Evolutionary conservation across 2,797 vertebrate species (phyloP), one percentile per base, ranked within the genome.

Genomic region (Chaetodon trifasciatus): DNA sequence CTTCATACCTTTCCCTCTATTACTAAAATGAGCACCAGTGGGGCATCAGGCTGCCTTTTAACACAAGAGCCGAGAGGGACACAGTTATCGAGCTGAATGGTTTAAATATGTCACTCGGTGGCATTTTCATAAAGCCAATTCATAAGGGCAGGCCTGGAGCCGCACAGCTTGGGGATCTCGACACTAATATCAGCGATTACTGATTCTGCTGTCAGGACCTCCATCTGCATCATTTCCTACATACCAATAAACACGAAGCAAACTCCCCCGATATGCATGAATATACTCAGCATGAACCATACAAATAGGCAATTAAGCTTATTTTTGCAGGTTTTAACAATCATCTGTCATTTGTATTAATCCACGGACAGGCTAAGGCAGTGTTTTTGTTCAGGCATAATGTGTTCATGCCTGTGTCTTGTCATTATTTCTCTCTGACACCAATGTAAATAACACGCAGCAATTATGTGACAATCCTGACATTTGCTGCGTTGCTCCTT

Each of bases 71-170:
- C 65, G 19, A 78, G 57, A 80, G 85, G 81, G 81, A 88, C 44
- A 32, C 86, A 71, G 87, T 78, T 88, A 88, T 88, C 75, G 76
- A 71, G 84, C 72, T 75, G 74, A 89, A 78, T 75, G 65, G 78
- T 84, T 92, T 85, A 89, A 89, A 90, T 87, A 86, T 90, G 78
- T 87, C 69, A 79, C 90, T 79, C 58, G 2, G 66, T 85, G 87
- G 79, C 86, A 84, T 90, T 91, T 91, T 88, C 86, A 88, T 85
- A 23, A 86, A 90, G 87, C 70, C 61, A 83, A 89, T 89, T 91
- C 79, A 84, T 83, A 77, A 85, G 84, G 74, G 23, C 61, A 69
- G 71, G 47, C 71, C 60, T 0, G 8, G 55, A 86, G 74, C 80
- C 81, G 65, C 58, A 61, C 35, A 74, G 81, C 67, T 65, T 4